Base-by-base conservation (phyloP, 1,140 invertebrate genomes). In the Rhizoglyphus robini region DNA sequence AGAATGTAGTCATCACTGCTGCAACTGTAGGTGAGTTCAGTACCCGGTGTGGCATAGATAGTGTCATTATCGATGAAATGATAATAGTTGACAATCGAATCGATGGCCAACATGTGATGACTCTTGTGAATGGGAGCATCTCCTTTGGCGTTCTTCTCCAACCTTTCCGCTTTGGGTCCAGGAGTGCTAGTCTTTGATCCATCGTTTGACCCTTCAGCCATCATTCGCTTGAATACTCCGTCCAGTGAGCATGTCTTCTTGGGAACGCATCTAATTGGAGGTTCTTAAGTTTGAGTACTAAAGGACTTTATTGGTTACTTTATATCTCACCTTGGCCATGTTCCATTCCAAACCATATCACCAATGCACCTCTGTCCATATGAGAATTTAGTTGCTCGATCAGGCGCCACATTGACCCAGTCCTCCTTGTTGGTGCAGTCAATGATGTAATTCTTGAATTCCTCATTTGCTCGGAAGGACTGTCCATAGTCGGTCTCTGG, bases 321-420 rank as follows among this genome's bases (percentile, higher is more conserved):
- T n/a, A n/a, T n/a, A n/a, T n/a, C n/a, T n/a, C n/a, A n/a, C n/a
- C n/a, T n/a, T 27, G 63, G 63, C n/a, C 30, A 15, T 20, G 41
- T 49, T 3, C 63, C 63, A 51, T 51, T 64, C 63, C 63, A 64
- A 3, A 49, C n/a, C 63, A 64, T 64, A 32, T 64, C 63, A n/a
- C 47, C 47, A 27, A 57, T 49, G 29, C 63, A 64, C 25, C 51
- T 64, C 20, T 32, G 15, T 23, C 20, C 4, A 38, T 49, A 23
- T 3, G 31, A 8, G n/a, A 48, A 48, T 20, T 27, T 1, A 13
- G 25, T 49, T 11, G 8, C 18, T 2, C 3, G 27, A 51, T 47
- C 13, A 2, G 25, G 23, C 18, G 59, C n/a, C 18, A 64, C 63
- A 49, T 64, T 20, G 8, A 32, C 18, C 41, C 47, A 64, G 11